A percentile compares a stretch with the other conserved stretches of the same genome.
Evolutionary conservation across 23 tunicate species (phyloP).

Genomic region (Trididemnum nubilum): DNA sequence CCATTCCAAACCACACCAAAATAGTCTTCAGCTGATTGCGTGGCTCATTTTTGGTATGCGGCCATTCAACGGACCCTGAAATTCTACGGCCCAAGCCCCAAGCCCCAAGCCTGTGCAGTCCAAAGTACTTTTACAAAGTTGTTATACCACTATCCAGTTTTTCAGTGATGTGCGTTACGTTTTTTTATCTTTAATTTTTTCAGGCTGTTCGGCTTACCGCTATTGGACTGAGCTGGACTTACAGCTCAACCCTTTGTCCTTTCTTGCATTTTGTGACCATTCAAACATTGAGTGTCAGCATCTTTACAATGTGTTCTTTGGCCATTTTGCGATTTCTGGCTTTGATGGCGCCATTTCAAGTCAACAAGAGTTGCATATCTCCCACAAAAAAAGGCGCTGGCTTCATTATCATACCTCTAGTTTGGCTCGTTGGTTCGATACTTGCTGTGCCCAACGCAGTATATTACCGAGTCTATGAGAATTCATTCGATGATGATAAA

Average conservation of each 20-base stretch:
- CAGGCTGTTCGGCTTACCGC: slow-evolving; percentile 8
- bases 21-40: no score
- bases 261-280: slow-evolving; percentile 45
- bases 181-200: neutral
- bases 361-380: slow-evolving; percentile 54
- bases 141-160: no score
- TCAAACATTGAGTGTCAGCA: slow-evolving; percentile 52
- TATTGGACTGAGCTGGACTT: slow-evolving; percentile 40
- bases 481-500: no score
- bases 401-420: slow-evolving; percentile 33
- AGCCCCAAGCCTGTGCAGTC: no score
- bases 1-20: no score
- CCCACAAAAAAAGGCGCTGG: slow-evolving; percentile 51
- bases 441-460: slow-evolving; percentile 48
- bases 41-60: no score
- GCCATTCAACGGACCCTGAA: no score
- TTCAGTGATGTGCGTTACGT: no score
- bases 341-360: slow-evolving; percentile 60
- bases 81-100: no score
- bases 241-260: slow-evolving; percentile 60
- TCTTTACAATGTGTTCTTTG: slow-evolving; percentile 82
- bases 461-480: neutral
- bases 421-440: slow-evolving; percentile 50
- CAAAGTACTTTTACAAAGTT: no score
- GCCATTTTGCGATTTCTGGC: slow-evolving; percentile 83